Evolutionary conservation across 2,797 vertebrate genomes (phyloP), one percentile per base, ranked within the genome.

Genomic region (Brachymystax lenok): DNA sequence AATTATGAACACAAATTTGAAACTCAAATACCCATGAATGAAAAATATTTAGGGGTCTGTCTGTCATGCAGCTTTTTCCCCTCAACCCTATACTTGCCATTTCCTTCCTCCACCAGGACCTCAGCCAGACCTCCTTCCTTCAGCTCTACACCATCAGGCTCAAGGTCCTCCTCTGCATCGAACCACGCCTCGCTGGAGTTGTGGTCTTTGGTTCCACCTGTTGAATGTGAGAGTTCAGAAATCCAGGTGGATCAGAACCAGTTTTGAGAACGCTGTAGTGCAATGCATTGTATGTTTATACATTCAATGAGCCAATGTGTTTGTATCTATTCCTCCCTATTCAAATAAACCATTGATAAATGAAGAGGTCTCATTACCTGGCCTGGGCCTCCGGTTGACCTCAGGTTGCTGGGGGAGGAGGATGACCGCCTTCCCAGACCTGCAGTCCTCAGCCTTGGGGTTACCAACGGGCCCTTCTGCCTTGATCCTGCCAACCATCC

Each of bases 151-250:
- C 33, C 1, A 28, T 33, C 50, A 71, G 61, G 68, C 24, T 77
- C 40, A 80, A 94, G 76, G 12, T 90, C 77, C 71, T 94, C 94
- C 35, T 92, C 81, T 10, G 94, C 94, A 77, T 95, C 93, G 7
- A 82, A 94, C 93, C 93, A 94, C 1, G 30, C 69, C 79, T 94
- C 93, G 0, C 30, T 78, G 0, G n/a, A 8, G 71, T 27, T 77
- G 0, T 66, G 54, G 46, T 90, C 40, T 46, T 46, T 46, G 40
- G 40, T 46, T 46, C 40, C 71, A 70, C 79, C 87, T 81, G 50
- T 14, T 67, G 40, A 51, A 1, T 17, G 69, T 27, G 10, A 76
- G 19, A 50, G 27, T 0, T 0, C 19, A 12, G 4, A 56, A 67
- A 14, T 13, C 59, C 10, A 46, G 40, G 10, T 46, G 40, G 40